Evolutionary conservation across 2,113 vertebrate species (phyloP).

Genomic region (Hypocryptadius cinnamomeus): DNA sequence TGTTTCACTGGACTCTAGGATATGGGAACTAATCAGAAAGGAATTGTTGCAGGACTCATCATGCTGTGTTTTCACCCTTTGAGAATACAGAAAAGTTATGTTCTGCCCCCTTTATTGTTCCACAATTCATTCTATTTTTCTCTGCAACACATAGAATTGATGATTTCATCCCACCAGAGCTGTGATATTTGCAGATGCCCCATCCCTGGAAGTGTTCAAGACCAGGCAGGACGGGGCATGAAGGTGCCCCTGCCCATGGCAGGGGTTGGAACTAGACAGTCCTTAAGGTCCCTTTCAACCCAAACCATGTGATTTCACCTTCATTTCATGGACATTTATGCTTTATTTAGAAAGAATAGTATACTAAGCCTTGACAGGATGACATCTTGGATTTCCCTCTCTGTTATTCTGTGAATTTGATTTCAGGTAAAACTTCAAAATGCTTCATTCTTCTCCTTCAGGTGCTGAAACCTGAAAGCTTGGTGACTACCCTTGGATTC

Average conservation of each 20-base stretch:
- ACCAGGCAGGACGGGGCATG: background rate
- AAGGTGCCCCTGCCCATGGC: background rate
- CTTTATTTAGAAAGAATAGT: background rate
- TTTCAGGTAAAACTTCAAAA: background rate
- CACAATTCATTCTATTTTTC: background rate
- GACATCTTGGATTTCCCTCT: background rate
- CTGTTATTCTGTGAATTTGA: background rate
- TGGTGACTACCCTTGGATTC: background rate
- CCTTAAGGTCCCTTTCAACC: background rate
- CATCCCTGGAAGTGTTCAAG: background rate
- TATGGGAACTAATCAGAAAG: background rate
- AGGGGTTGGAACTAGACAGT: background rate
- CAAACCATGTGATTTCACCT: background rate
- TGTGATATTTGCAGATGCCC: background rate
- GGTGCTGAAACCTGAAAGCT: background rate
- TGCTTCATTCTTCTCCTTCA: background rate
- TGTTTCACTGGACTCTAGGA: background rate
- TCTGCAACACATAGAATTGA: accelerated
- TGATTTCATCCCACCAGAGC: background rate
- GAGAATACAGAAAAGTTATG: accelerated
- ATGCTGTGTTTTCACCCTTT: background rate
- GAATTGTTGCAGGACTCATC: background rate
- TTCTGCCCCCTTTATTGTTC: background rate
- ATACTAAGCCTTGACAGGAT: background rate
- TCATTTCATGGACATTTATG: background rate